These are phyloP conservation scores for Spinibarbus caldwelli DNA, from an alignment of 2,797 vertebrate genomes.

Conservation along the genomic window DNA sequence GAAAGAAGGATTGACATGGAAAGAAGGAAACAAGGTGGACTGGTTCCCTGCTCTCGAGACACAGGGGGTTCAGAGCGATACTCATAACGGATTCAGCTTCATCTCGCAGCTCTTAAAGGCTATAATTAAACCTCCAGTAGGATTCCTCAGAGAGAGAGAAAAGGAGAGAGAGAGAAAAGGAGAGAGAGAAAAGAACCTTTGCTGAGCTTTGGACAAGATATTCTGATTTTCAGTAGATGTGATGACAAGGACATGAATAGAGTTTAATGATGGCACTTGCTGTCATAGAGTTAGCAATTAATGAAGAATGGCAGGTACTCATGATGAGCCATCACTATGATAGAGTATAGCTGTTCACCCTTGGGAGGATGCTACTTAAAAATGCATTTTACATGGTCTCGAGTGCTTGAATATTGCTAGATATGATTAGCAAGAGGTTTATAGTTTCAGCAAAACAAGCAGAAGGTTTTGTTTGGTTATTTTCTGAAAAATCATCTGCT, in stretches of 20 bases:
- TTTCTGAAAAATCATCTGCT: constrained; percentile 10
- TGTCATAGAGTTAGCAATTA: constrained; percentile 4
- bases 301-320: constrained; percentile 30
- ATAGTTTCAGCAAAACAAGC: neutral
- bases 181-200: neutral
- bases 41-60: constrained; percentile 23
- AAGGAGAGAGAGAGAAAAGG: constrained; percentile 9
- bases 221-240: constrained; percentile 52
- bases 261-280: constrained; percentile 40
- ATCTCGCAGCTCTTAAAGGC: constrained; percentile 45
- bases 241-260: constrained; percentile 35
- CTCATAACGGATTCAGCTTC: constrained; percentile 50
- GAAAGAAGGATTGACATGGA: neutral
- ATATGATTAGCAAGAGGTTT: neutral
- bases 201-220: constrained; percentile 44
- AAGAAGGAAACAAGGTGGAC: constrained; percentile 18
- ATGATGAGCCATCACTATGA: neutral
- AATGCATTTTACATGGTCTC: neutral
- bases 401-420: neutral
- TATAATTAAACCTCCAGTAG: constrained; percentile 55
- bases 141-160: constrained; percentile 12
- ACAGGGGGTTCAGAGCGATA: constrained; percentile 20
- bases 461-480: constrained; percentile 32
- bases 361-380: neutral
- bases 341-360: neutral